phyloP scores from a whole-genome alignment of 2,113 vertebrate species.

The Saguinus midas region DNA sequence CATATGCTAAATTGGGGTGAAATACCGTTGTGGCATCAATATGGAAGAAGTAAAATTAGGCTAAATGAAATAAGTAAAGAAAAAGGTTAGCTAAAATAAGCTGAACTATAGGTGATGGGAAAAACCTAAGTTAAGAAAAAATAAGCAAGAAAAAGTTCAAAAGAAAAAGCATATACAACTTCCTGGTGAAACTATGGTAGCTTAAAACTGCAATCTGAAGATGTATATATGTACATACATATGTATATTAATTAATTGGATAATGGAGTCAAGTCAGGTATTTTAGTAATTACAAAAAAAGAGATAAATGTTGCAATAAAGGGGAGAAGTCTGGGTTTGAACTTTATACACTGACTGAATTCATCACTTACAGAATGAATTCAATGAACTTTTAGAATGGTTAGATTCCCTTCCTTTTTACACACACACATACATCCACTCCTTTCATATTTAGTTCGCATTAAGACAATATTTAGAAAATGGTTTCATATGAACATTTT shows the following conservation, averaged over 20 bases:
- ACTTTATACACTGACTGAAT: neutral
- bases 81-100: neutral
- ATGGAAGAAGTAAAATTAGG: neutral
- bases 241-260: neutral
- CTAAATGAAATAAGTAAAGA: conserved; percentile 3
- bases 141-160: neutral
- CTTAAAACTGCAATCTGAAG: neutral
- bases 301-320: neutral
- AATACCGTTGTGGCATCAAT: neutral
- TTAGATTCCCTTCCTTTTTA: neutral
- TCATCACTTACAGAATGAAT: neutral
- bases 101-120: neutral
- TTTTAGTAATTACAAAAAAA: conserved; percentile 7
- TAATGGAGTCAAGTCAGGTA: neutral
- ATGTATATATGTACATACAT: neutral
- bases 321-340: neutral
- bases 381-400: neutral
- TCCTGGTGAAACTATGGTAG: neutral
- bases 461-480: conserved; percentile 9
- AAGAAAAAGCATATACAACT: neutral
- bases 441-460: neutral
- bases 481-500: neutral
- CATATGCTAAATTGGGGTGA: neutral
- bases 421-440: neutral
- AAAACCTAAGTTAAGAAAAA: neutral